Evolutionary conservation across 2,113 vertebrate species (phyloP).

Genomic region (Phycodurus eques): DNA sequence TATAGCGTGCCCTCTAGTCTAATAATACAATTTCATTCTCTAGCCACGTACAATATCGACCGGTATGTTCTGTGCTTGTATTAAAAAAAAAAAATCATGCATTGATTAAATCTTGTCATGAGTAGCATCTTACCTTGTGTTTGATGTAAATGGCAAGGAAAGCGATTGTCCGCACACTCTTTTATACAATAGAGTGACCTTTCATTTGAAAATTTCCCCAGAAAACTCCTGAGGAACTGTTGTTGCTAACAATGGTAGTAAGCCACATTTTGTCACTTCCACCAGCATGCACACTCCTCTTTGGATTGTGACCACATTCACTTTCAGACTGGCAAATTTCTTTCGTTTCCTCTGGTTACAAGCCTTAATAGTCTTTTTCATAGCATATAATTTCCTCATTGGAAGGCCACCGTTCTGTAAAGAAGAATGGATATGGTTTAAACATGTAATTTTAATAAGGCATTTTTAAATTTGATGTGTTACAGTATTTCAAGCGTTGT

Average conservation of each 20-base stretch:
- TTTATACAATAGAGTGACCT: not conserved
- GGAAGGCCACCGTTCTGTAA: not conserved
- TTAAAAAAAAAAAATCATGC: not conserved
- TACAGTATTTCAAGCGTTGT: not conserved
- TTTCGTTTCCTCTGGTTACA: not conserved
- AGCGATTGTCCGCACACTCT: not conserved
- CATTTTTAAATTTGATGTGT: not conserved
- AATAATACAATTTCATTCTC: not conserved
- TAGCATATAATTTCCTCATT: not conserved
- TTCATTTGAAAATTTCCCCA: not conserved
- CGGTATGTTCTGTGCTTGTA: not conserved
- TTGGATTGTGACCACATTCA: not conserved
- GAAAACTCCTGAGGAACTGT: not conserved
- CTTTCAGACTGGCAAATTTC: not conserved
- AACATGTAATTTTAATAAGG: not conserved
- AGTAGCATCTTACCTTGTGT: not conserved
- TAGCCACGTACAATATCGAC: not conserved
- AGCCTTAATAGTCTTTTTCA: not conserved
- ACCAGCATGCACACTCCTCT: not conserved
- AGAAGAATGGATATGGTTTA: not conserved
- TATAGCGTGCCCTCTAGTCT: not conserved
- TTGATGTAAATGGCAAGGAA: not conserved
- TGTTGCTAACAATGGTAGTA: not conserved
- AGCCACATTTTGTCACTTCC: constrained; percentile 2
- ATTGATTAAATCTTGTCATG: not conserved